Percentiles rank a stretch among this genome's conserved stretches.
Evolutionary conservation across 2,888 invertebrate genomes (phyloP).

Genomic region (Neria commutata): DNA sequence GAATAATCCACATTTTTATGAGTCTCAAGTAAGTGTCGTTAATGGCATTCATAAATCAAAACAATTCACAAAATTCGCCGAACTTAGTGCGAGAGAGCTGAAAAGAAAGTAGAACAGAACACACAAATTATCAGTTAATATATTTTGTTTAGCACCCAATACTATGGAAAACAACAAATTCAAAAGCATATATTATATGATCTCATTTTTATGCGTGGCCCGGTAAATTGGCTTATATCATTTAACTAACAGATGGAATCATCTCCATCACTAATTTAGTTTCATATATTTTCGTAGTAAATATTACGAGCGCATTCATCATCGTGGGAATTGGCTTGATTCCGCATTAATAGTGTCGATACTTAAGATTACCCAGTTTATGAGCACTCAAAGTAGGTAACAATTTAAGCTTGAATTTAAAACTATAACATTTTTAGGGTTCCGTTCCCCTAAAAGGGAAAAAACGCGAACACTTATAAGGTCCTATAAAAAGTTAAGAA

Average conservation of each 20-base stretch:
- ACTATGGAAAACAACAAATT: too few species aligned
- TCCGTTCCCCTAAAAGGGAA: not conserved
- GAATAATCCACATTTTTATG: constrained; percentile 13
- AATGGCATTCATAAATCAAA: constrained; percentile 5
- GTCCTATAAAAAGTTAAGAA: too few species aligned
- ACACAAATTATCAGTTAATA: too few species aligned
- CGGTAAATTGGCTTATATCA: not conserved
- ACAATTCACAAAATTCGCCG: too few species aligned
- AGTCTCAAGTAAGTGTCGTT: not conserved
- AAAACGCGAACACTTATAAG: too few species aligned
- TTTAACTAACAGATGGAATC: not conserved
- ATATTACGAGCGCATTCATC: not conserved
- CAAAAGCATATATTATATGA: too few species aligned
- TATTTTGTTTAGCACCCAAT: too few species aligned
- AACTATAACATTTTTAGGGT: not conserved
- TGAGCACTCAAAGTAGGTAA: too few species aligned
- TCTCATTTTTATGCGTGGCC: too few species aligned
- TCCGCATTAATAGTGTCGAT: not conserved
- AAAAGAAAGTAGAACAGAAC: too few species aligned
- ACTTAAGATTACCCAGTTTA: not conserved
- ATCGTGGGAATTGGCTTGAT: constrained; percentile 1
- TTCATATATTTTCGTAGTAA: not conserved
- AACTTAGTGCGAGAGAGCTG: too few species aligned
- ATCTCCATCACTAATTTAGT: not conserved
- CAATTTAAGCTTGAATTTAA: not conserved